These are phyloP conservation scores for Otis tarda DNA, from an alignment of 2,113 vertebrate genomes.

Conservation along the genomic window DNA sequence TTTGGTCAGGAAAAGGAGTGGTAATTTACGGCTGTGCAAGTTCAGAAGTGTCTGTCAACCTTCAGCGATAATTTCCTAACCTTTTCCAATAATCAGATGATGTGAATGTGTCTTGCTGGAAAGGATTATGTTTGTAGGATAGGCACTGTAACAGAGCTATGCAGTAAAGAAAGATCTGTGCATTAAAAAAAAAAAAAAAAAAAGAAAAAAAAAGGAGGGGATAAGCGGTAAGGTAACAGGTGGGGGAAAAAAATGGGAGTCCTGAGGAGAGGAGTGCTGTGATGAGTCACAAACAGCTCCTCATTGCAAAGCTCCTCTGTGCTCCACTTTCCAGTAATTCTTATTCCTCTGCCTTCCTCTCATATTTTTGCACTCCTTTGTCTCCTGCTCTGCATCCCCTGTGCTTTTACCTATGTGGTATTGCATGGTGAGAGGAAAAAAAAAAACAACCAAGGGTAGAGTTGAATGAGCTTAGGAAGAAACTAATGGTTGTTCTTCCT, in stretches of 20 bases:
- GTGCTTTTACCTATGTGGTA: background rate
- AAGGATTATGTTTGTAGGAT: background rate
- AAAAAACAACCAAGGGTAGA: background rate
- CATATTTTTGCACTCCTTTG: background rate
- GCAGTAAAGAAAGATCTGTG: background rate
- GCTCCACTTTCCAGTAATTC: background rate
- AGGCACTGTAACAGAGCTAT: background rate
- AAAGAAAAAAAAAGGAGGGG: fast-evolving
- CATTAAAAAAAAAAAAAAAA: background rate
- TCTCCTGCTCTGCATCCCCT: background rate
- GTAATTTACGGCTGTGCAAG: background rate
- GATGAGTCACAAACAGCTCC: background rate
- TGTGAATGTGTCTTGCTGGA: background rate
- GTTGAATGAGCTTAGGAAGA: background rate
- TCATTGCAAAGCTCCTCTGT: background rate
- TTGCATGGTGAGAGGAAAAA: background rate
- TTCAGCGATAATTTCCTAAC: background rate
- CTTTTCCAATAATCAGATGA: background rate
- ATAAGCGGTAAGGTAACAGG: background rate
- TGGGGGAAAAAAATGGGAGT: background rate
- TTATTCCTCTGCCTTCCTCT: background rate
- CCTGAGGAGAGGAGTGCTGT: background rate
- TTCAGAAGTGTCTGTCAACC: background rate
- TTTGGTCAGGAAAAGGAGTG: background rate
- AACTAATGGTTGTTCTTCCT: background rate